A percentile compares a stretch with the other conserved stretches of the same genome.
Conservation (phyloP, 1,140 invertebrate species). For the Matsumurasca onukii region DNA sequence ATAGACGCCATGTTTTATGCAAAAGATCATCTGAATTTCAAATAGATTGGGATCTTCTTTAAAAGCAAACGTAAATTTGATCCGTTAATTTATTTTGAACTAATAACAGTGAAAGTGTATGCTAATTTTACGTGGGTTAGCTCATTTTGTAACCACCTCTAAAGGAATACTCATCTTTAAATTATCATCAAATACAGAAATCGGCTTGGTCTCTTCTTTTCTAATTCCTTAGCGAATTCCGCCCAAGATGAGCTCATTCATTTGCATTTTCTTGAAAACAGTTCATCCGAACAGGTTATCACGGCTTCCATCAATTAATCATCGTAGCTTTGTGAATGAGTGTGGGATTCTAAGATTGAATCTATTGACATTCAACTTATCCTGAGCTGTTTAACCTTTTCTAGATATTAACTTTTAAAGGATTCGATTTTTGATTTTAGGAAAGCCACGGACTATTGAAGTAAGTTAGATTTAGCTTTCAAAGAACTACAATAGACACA, state of each 20-base stretch:
- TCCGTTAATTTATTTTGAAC: slow-evolving; percentile 23
- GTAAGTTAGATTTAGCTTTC: too few relatives aligned
- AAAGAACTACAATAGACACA: too few relatives aligned
- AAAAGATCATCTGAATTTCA: slow-evolving; percentile 23
- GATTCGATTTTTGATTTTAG: too few relatives aligned
- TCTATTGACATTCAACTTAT: not conserved
- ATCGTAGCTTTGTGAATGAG: not conserved
- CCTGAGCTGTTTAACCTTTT: too few relatives aligned
- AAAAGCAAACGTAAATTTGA: slow-evolving; percentile 24
- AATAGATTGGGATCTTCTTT: slow-evolving; percentile 12
- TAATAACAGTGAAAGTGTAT: slow-evolving; percentile 23
- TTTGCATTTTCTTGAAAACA: not conserved
- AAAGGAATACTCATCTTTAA: slow-evolving; percentile 1
- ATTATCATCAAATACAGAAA: not conserved
- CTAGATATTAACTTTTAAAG: too few relatives aligned
- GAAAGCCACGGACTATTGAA: too few relatives aligned
- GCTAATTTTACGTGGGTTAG: slow-evolving; percentile 18
- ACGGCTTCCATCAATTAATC: not conserved
- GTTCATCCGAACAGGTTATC: not conserved
- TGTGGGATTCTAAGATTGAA: not conserved
- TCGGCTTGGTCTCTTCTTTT: not conserved
- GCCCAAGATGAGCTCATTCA: not conserved
- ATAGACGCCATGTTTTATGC: slow-evolving; percentile 23
- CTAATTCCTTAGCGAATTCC: not conserved
- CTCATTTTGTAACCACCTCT: not conserved